These are phyloP conservation scores for Yponomeuta evonymella DNA, from an alignment of 2,888 invertebrate species.

Conservation along the genomic window DNA sequence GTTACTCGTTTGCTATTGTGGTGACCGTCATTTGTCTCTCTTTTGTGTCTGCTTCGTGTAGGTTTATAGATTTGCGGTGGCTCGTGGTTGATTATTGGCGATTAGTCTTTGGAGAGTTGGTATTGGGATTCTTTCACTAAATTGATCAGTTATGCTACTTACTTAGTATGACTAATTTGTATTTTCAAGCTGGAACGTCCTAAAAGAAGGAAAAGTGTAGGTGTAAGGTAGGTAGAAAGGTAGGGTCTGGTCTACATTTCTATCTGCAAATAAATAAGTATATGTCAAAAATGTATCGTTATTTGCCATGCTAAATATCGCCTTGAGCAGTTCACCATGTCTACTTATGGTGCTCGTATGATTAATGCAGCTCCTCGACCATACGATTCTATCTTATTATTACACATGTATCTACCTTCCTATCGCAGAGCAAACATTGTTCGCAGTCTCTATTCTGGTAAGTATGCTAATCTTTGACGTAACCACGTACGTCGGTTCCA, in stretches of 20 bases:
- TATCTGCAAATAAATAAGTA: too few species aligned
- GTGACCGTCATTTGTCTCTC: constrained; percentile 13
- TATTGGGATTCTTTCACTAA: too few species aligned
- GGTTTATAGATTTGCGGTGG: background rate
- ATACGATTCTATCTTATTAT: background rate
- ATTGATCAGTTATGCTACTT: too few species aligned
- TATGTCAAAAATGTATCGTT: too few species aligned
- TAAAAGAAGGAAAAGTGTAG: too few species aligned
- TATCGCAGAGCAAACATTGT: background rate
- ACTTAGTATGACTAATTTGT: too few species aligned
- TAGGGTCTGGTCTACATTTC: too few species aligned
- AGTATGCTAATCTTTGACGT: constrained; percentile 38
- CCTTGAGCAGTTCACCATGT: background rate
- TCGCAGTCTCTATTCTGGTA: background rate
- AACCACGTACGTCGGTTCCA: constrained; percentile 27
- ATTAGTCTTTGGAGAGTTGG: background rate
- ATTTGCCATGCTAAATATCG: too few species aligned
- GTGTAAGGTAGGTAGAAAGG: too few species aligned
- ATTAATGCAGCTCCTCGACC: background rate
- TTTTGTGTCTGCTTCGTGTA: constrained; percentile 1
- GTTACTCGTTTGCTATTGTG: constrained; percentile 58
- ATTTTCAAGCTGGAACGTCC: too few species aligned
- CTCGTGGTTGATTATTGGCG: background rate
- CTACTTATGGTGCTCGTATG: background rate
- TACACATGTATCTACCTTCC: background rate